Conservation (phyloP, 1,140 invertebrate species). For the Zaprionus inermis region DNA sequence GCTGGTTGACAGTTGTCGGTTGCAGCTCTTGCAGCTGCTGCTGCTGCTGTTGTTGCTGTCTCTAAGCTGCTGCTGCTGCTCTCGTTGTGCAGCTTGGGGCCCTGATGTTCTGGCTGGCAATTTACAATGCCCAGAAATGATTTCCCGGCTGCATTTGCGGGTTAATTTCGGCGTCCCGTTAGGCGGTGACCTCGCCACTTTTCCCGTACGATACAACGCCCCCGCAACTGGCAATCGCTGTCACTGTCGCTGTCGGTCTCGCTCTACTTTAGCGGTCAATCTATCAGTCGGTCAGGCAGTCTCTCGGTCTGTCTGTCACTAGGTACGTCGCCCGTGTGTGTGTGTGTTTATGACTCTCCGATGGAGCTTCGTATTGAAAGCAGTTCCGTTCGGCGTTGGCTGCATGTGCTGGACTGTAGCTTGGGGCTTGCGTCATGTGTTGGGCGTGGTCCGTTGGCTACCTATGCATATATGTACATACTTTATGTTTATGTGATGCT, state of each 20-base stretch:
- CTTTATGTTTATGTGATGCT: conserved; percentile 71
- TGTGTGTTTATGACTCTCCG: conserved; percentile 29
- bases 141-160: conserved; percentile 55
- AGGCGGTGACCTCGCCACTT: conserved; percentile 49
- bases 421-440: background rate
- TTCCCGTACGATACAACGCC: conserved; percentile 50
- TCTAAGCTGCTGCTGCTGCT: conserved; percentile 6
- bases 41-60: conserved; percentile 4
- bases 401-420: conserved; percentile 29
- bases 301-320: background rate
- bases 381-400: conserved; percentile 26
- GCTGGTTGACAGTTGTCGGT: conserved; percentile 24
- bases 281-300: background rate
- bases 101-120: conserved; percentile 52
- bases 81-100: conserved; percentile 26
- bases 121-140: conserved; percentile 58
- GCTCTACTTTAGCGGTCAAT: conserved; percentile 23
- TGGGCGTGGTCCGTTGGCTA: conserved; percentile 64
- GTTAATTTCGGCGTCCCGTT: conserved; percentile 73
- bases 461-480: conserved; percentile 70
- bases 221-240: conserved; percentile 33
- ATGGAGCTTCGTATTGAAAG: conserved; percentile 52
- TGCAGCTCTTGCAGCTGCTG: background rate
- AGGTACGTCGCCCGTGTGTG: background rate
- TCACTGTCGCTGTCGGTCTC: conserved; percentile 9